phyloP scores from a whole-genome alignment of 2,113 vertebrate species.

The Clupea harengus region DNA sequence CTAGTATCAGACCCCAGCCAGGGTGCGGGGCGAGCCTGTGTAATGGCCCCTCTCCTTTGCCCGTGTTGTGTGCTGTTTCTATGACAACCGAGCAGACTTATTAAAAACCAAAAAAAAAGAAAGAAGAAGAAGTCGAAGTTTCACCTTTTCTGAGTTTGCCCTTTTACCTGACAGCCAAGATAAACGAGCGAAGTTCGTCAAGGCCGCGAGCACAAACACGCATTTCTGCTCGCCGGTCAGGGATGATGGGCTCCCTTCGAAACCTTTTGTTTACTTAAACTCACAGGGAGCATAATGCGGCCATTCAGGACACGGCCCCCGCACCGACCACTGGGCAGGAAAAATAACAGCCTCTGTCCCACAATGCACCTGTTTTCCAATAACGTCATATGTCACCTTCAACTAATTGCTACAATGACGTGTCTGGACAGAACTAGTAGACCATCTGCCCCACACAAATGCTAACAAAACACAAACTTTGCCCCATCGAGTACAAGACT shows the following conservation, averaged over 20 bases:
- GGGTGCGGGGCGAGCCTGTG: not conserved
- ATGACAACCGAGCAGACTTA: slow-evolving; percentile 63
- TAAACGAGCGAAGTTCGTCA: slow-evolving; percentile 70
- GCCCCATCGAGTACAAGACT: slow-evolving; percentile 2
- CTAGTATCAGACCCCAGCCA: not conserved
- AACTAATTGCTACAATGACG: slow-evolving; percentile 72
- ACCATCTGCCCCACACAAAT: slow-evolving; percentile 60
- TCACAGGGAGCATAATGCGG: slow-evolving; percentile 53
- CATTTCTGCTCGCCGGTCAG: slow-evolving; percentile 67
- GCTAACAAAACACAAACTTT: slow-evolving; percentile 6
- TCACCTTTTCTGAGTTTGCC: slow-evolving; percentile 71
- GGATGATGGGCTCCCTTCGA: slow-evolving; percentile 66
- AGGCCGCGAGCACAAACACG: slow-evolving; percentile 68
- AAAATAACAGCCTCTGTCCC: slow-evolving; percentile 39
- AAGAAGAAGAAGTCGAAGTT: slow-evolving; percentile 54
- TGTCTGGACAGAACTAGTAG: slow-evolving; percentile 61
- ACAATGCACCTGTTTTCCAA: slow-evolving; percentile 51
- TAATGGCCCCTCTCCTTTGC: slow-evolving; percentile 54
- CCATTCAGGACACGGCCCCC: slow-evolving; percentile 59
- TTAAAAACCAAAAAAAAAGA: slow-evolving; percentile 54
- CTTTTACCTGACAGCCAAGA: slow-evolving; percentile 72
- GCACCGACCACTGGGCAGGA: slow-evolving; percentile 48
- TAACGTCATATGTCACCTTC: slow-evolving; percentile 74
- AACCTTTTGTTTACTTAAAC: slow-evolving; percentile 71
- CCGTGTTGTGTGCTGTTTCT: slow-evolving; percentile 62